Percentiles rank a stretch among this genome's conserved stretches.
These are phyloP conservation scores for Hyles vespertilio DNA, from an alignment of 1,140 invertebrate genomes.

Conservation along the genomic window DNA sequence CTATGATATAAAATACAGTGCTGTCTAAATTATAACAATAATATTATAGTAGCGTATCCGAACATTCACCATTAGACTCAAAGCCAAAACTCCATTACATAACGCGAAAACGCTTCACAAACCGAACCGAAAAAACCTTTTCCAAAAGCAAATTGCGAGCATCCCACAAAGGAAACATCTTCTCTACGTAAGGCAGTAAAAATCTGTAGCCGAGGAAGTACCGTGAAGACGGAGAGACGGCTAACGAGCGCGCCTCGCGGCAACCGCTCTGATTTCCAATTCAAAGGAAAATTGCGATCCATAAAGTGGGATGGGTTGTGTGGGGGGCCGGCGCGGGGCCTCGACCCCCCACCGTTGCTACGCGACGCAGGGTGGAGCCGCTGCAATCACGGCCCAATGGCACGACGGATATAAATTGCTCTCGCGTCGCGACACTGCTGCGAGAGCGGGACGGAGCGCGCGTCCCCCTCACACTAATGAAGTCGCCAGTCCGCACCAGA, in stretches of 20 bases:
- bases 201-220: constrained; percentile 56
- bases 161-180: constrained; percentile 50
- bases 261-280: constrained; percentile 75
- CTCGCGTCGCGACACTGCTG: constrained; percentile 59
- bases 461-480: constrained; percentile 65
- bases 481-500: constrained; percentile 47
- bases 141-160: constrained; percentile 32
- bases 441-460: constrained; percentile 40
- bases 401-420: constrained; percentile 78
- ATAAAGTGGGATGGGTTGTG: constrained; percentile 66
- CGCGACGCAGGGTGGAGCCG: constrained; percentile 77
- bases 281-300: constrained; percentile 77
- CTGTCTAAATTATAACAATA: too few relatives aligned
- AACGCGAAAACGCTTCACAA: not conserved
- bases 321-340: constrained; percentile 70
- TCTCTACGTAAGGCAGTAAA: constrained; percentile 43
- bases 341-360: constrained; percentile 73
- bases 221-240: constrained; percentile 61
- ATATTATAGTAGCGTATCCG: too few relatives aligned
- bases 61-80: too few relatives aligned
- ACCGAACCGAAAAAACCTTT: constrained; percentile 8
- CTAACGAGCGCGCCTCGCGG: constrained; percentile 56
- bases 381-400: constrained; percentile 76
- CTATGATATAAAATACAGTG: too few relatives aligned
- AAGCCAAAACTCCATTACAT: too few relatives aligned